Conservation (phyloP, 1,140 invertebrate species). For the Mamestra configurata region DNA sequence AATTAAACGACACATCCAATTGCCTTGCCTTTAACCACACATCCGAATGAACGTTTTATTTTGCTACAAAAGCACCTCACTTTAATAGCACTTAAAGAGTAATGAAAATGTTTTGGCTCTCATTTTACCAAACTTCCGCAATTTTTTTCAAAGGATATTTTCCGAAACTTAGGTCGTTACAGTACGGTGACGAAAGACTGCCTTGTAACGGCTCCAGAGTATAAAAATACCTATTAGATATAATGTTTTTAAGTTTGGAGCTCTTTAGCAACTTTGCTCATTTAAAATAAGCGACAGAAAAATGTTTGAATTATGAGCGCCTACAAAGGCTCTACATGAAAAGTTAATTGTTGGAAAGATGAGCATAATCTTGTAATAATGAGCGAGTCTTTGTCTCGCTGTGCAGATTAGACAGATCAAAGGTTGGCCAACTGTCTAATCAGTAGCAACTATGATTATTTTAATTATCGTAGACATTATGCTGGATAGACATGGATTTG, state of each 20-base stretch:
- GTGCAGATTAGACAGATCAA: too few species aligned
- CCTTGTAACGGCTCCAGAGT: not conserved
- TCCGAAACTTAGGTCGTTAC: conserved; percentile 22
- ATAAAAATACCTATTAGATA: conserved; percentile 13
- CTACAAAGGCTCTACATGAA: not conserved
- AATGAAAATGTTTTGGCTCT: conserved; percentile 3
- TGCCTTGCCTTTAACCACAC: conserved; percentile 18
- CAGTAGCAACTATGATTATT: too few species aligned
- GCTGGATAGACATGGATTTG: too few species aligned
- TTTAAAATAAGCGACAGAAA: not conserved
- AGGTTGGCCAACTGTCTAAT: too few species aligned
- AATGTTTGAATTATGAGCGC: not conserved
- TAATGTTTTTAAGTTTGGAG: not conserved
- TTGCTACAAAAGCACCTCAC: not conserved
- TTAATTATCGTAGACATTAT: too few species aligned
- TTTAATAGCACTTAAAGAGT: conserved; percentile 15
- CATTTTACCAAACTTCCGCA: conserved; percentile 19
- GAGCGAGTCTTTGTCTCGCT: not conserved
- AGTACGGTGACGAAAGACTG: conserved; percentile 3
- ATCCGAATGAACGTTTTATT: conserved; percentile 36
- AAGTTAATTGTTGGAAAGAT: not conserved
- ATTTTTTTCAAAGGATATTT: conserved; percentile 14
- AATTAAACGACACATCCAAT: conserved; percentile 22
- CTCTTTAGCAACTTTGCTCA: not conserved
- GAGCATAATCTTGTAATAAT: not conserved